These are phyloP conservation scores for Stenichneumon culpator DNA, from an alignment of 2,888 invertebrate species.

Conservation along the genomic window DNA sequence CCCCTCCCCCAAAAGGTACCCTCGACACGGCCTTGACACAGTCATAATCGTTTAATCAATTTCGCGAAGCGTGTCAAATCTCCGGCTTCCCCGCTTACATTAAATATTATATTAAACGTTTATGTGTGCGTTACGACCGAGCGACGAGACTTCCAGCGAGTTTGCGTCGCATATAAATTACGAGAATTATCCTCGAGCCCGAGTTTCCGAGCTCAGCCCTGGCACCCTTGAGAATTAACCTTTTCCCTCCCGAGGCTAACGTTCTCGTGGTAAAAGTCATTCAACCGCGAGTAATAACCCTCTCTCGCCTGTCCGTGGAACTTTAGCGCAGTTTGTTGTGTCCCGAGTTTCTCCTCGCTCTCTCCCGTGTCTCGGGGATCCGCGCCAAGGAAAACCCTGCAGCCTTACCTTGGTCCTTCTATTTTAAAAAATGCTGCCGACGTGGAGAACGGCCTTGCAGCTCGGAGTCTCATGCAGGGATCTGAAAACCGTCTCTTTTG, in stretches of 20 bases:
- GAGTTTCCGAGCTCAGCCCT: conserved; percentile 25
- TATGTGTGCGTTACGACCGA: conserved; percentile 51
- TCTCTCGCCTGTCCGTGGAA: not conserved
- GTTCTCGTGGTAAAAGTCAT: conserved; percentile 53
- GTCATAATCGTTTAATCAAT: conserved; percentile 46
- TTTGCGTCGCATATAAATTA: conserved; percentile 61
- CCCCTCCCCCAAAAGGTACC: not conserved
- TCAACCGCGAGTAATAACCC: conserved; percentile 45
- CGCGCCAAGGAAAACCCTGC: not conserved
- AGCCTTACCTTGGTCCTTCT: not conserved
- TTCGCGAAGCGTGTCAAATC: conserved; percentile 47
- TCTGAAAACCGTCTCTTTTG: not conserved
- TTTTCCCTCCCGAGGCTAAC: conserved; percentile 41
- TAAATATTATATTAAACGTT: conserved; percentile 47
- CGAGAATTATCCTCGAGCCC: conserved; percentile 57
- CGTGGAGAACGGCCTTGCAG: not conserved
- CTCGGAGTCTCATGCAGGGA: not conserved
- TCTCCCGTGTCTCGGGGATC: not conserved
- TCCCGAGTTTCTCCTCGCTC: conserved; percentile 8
- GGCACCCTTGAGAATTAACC: conserved; percentile 61
- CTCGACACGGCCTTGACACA: conserved; percentile 34
- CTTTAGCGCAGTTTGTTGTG: conserved; percentile 25
- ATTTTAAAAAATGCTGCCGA: not conserved
- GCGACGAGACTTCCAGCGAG: conserved; percentile 56
- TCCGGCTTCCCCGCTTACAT: conserved; percentile 31